Conservation (phyloP, 2,113 vertebrate species). For the Nothoprocta perdicaria region DNA sequence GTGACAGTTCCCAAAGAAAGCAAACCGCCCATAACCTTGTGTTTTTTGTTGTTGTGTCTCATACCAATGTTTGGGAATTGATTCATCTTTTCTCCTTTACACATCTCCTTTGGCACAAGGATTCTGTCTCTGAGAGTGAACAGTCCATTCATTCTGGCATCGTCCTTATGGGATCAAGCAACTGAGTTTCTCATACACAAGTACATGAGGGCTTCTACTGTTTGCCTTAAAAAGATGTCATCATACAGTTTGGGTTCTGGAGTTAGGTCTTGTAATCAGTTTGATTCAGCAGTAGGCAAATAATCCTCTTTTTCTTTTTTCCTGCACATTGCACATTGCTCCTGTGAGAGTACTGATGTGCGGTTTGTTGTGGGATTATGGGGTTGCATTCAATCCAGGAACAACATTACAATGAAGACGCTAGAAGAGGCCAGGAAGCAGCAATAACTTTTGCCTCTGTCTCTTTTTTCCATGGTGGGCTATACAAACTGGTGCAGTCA, state of each 20-base stretch:
- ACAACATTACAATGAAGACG: too few relatives aligned
- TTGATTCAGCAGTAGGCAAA: not conserved
- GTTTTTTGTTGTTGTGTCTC: not conserved
- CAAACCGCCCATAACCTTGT: not conserved
- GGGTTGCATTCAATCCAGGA: too few relatives aligned
- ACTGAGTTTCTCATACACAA: not conserved
- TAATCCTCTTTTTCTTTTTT: not conserved
- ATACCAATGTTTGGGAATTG: not conserved
- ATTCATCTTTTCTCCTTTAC: not conserved
- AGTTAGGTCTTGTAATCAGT: not conserved
- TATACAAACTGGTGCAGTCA: not conserved
- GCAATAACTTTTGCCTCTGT: not conserved
- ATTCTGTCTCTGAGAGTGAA: accelerated
- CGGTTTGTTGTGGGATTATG: too few relatives aligned
- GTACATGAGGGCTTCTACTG: not conserved
- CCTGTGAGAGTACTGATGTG: too few relatives aligned
- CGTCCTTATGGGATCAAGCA: not conserved
- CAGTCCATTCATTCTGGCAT: not conserved
- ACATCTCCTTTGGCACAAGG: not conserved
- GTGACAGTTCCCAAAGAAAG: not conserved
- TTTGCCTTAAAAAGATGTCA: not conserved
- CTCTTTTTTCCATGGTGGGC: not conserved
- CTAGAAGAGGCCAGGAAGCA: too few relatives aligned
- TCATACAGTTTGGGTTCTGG: accelerated
- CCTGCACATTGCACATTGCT: too few relatives aligned